Evolutionary conservation across 2,797 vertebrate species (phyloP), one percentile per base, ranked within the genome.

Genomic region (Acropternis orthonyx): DNA sequence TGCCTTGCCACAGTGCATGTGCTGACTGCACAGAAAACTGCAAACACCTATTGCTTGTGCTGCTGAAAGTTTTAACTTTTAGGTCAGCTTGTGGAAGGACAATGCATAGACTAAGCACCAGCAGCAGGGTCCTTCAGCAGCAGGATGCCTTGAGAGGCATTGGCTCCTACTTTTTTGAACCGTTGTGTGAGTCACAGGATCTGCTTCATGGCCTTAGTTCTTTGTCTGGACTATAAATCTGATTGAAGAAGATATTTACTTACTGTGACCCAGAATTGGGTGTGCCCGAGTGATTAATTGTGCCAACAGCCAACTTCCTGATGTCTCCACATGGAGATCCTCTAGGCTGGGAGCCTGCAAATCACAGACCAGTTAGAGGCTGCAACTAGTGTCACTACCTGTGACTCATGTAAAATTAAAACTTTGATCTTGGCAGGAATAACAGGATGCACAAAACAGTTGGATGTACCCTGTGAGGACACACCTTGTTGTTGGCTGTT

Each of bases 361-460:
- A 84, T 54, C 46, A 18, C 54, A 88, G 78, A 69, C 44, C 91
- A 52, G 0, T 89, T 63, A 52, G 73, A 46, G 78, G 8, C 77
- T 73, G 34, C 17, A 75, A 39, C 41, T 78, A 8, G 2, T 78
- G 75, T 72, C 61, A 5, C 63, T 85, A 17, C 79, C 54, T 58
- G 37, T 84, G 89, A 96, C 59, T 96, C 91, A 88, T 10, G 19
- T 46, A 66, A 59, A 85, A 87, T 59, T 75, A 82, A 78, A 95
- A 85, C 95, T 94, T 93, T 88, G 84, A 85, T 95, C 84, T 85
- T 91, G 79, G 55, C 83, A 88, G 79, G 39, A 94, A 93, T 81
- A 94, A 76, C 92, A 97, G 95, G 93, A 93, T 94, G 84, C 74
- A 49, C 54, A 63, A 34, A 89, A 74, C 85, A 84, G 61, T 63